phyloP scores from a whole-genome alignment of 2,888 invertebrate genomes.

The Dioctria rufipes region DNA sequence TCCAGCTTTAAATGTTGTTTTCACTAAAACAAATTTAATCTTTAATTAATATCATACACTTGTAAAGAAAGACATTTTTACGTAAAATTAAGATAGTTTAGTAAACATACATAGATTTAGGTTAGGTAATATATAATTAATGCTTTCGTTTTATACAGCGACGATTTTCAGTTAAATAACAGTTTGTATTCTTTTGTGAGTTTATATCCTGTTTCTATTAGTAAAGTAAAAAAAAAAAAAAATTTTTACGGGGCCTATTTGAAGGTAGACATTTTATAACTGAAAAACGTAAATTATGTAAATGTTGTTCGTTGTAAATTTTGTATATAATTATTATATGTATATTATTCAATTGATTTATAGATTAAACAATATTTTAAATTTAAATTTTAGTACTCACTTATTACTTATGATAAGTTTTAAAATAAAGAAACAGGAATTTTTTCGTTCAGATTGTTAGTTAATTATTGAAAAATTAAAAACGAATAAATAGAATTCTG shows the following conservation, averaged over 20 bases:
- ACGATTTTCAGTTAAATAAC: conserved; percentile 22
- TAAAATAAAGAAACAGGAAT: too few relatives aligned
- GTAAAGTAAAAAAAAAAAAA: conserved; percentile 18
- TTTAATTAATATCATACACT: conserved; percentile 12
- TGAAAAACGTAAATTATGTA: conserved; percentile 3
- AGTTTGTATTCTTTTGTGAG: too few relatives aligned
- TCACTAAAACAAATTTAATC: conserved; percentile 34
- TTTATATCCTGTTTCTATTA: not conserved
- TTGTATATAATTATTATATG: conserved; percentile 42
- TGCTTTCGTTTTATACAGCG: conserved; percentile 42
- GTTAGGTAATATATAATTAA: not conserved
- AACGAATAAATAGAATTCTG: too few relatives aligned
- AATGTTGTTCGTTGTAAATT: conserved; percentile 46
- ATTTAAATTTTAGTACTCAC: too few relatives aligned
- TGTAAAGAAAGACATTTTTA: conserved; percentile 32
- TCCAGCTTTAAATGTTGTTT: conserved; percentile 56
- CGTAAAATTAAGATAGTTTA: conserved; percentile 26
- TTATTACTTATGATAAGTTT: too few relatives aligned
- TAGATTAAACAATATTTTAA: too few relatives aligned
- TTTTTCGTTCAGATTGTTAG: too few relatives aligned
- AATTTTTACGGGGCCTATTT: not conserved
- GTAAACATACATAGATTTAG: conserved; percentile 23
- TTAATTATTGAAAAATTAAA: too few relatives aligned
- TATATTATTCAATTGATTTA: conserved; percentile 6
- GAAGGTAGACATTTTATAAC: too few relatives aligned